phyloP scores from a whole-genome alignment of 2,888 invertebrate genomes.

The Sminthurides aquaticus region DNA sequence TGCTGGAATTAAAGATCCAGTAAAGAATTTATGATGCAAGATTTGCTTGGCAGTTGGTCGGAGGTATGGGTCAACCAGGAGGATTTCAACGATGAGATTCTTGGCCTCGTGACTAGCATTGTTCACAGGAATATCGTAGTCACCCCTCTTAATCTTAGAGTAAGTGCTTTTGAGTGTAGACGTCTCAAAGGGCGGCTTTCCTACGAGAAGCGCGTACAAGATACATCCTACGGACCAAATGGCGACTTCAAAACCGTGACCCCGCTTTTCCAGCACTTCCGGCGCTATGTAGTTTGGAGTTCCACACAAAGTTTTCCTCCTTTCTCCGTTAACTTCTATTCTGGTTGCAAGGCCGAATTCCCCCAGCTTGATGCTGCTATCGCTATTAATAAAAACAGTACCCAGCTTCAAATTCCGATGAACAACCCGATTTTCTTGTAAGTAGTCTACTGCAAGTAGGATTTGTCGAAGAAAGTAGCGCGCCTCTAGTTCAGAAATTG shows the following conservation, averaged over 20 bases:
- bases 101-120: slow-evolving; percentile 50
- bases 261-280: slow-evolving; percentile 91
- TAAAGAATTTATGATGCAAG: slow-evolving; percentile 67
- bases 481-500: slow-evolving; percentile 94
- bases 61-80: slow-evolving; percentile 73
- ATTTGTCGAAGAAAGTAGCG: slow-evolving; percentile 94
- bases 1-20: slow-evolving; percentile 64
- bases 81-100: slow-evolving; percentile 67
- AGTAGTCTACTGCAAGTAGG: slow-evolving; percentile 78
- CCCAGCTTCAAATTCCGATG: slow-evolving; percentile 97
- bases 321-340: slow-evolving; percentile 78
- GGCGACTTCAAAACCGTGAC: slow-evolving; percentile 98
- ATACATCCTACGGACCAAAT: slow-evolving; percentile 99
- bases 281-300: slow-evolving; percentile 99
- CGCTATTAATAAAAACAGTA: slow-evolving; percentile 92
- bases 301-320: slow-evolving; percentile 88
- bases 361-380: slow-evolving; percentile 89
- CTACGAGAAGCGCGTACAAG: slow-evolving; percentile 89
- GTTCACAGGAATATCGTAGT: slow-evolving; percentile 66
- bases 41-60: slow-evolving; percentile 73
- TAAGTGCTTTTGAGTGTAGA: slow-evolving; percentile 91
- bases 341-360: slow-evolving; percentile 96
- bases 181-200: slow-evolving; percentile 97
- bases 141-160: slow-evolving; percentile 85
- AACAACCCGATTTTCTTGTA: slow-evolving; percentile 87